Base-by-base conservation (phyloP, 2,113 vertebrate genomes). In the Leuciscus idus region DNA sequence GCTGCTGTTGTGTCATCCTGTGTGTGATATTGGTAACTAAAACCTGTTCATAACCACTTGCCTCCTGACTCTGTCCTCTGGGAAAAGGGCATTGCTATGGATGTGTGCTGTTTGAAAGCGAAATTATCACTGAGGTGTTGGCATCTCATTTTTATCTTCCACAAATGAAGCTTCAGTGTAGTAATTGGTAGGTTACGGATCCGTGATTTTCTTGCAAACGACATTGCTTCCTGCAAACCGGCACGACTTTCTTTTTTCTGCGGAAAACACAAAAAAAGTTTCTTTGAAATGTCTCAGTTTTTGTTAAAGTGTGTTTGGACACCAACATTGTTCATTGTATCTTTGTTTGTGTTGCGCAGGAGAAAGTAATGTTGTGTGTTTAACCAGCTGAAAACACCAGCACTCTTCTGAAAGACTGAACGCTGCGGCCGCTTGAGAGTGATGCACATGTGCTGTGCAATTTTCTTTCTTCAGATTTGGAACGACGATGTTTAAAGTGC, bases 101-200 rank as follows among this genome's bases (percentile, higher is more conserved):
- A 75, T 30, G 64, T 13, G 36, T 61, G 84, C 85, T 77, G 76
- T 82, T 87, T 30, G 87, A 86, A 85, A 84, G 74, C 33, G 17
- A 86, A 85, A 62, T 83, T 83, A 78, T 72, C 83, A 55, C 80
- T 50, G 36, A 80, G 81, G 86, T 74, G 84, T 83, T 90, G 89
- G 85, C 83, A 81, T 83, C 55, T 86, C 30, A 76, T 48, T 83
- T 70, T 64, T 74, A 68, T 64, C 55, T 66, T 83, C 52, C n/a
- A 61, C 85, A 82, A 62, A 55, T 86, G 28, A 57, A 64, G 70
- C 85, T 84, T 72, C 70, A 64, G 62, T 62, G 70, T 85, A 75
- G 83, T 89, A 90, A 90, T 82, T 89, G 87, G 84, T 81, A 84
- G 64, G 72, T 80, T 85, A 84, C 46, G 19, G 62, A 75, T 85